Conservation (phyloP, 2,888 invertebrate species). For the Toxonevra muliebris region DNA sequence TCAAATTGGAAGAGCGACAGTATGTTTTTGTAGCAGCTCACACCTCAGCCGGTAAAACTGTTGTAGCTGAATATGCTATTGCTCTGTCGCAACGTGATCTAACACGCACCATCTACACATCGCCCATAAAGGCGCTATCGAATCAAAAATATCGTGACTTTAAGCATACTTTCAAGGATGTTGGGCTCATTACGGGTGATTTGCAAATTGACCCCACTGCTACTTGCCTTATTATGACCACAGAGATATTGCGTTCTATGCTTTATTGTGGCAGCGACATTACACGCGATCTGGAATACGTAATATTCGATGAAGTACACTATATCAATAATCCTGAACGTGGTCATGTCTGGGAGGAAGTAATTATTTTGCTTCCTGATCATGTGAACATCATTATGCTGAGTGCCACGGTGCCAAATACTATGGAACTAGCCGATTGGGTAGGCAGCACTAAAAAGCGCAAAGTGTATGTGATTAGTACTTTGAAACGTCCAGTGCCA, state of each 20-base stretch:
- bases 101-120: slow-evolving; percentile 95
- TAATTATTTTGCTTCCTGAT: slow-evolving; percentile 91
- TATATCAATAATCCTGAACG: slow-evolving; percentile 98
- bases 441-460: slow-evolving; percentile 86
- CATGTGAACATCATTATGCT: slow-evolving; percentile 97
- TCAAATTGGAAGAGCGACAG: slow-evolving; percentile 91
- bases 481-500: slow-evolving; percentile 92
- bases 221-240: slow-evolving; percentile 98
- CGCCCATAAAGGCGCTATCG: slow-evolving; percentile 98
- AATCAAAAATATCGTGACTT: slow-evolving; percentile 99
- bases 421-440: slow-evolving; percentile 95
- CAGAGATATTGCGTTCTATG: slow-evolving; percentile 97
- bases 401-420: slow-evolving; percentile 98
- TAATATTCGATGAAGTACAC: slow-evolving; percentile 99
- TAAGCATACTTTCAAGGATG: slow-evolving; percentile 89
- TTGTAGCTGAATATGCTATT: slow-evolving; percentile 99
- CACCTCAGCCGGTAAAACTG: slow-evolving; percentile 98
- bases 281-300: slow-evolving; percentile 95
- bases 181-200: slow-evolving; percentile 94
- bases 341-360: slow-evolving; percentile 99
- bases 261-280: slow-evolving; percentile 94
- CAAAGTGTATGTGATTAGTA: slow-evolving; percentile 93
- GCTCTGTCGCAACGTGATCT: slow-evolving; percentile 92
- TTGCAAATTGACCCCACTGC: slow-evolving; percentile 94
- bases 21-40: slow-evolving; percentile 99